Percentiles rank a stretch among this genome's conserved stretches.
Evolutionary conservation across 2,113 vertebrate genomes (phyloP).

Genomic region (Osmerus mordax): DNA sequence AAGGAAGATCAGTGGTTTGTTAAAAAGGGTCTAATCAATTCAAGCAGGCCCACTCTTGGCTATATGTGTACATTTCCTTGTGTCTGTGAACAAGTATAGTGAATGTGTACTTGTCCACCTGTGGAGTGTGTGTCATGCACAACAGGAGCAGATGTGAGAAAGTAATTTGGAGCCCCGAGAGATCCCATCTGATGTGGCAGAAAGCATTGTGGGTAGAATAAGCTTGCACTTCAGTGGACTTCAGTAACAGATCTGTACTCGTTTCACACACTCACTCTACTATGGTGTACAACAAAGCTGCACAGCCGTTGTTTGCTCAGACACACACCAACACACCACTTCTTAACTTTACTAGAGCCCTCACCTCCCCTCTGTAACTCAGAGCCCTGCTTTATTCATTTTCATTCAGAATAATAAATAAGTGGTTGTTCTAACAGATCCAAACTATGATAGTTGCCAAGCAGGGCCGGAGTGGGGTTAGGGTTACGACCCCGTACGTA

Average conservation of each 20-base stretch:
- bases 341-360: too few species aligned
- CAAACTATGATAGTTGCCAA: neutral
- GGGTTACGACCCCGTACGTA: too few species aligned
- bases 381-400: neutral
- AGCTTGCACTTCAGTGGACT: conserved; percentile 51
- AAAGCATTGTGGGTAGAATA: conserved; percentile 64
- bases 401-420: neutral
- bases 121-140: conserved; percentile 40
- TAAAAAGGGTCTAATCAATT: conserved; percentile 65
- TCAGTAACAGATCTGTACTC: conserved; percentile 49
- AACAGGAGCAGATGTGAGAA: conserved; percentile 63
- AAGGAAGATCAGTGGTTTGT: conserved; percentile 68
- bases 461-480: too few species aligned
- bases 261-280: neutral
- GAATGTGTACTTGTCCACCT: neutral
- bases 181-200: conserved; percentile 46
- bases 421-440: neutral
- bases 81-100: neutral
- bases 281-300: conserved; percentile 6
- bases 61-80: neutral
- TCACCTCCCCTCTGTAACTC: neutral
- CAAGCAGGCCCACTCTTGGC: conserved; percentile 38
- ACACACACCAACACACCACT: too few species aligned
- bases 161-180: conserved; percentile 62
- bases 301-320: neutral